phyloP scores from a whole-genome alignment of 2,888 invertebrate genomes.

The Scrobipalpa atriplicella region DNA sequence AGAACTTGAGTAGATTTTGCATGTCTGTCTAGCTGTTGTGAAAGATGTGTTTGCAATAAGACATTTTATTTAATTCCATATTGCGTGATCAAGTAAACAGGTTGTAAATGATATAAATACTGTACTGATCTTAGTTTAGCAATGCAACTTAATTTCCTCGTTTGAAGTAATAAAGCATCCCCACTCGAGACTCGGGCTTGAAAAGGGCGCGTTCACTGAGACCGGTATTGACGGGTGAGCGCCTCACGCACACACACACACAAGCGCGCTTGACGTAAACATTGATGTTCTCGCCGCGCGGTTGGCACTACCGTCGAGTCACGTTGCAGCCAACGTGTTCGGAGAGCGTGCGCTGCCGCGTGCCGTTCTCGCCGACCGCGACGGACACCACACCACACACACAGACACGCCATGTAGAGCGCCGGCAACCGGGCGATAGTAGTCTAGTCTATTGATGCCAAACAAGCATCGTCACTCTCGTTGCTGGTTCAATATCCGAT shows the following conservation, averaged over 20 bases:
- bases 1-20: background rate
- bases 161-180: constrained; percentile 12
- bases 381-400: too few relatives aligned
- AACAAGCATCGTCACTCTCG: constrained; percentile 28
- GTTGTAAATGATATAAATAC: constrained; percentile 14
- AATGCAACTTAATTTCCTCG: constrained; percentile 5
- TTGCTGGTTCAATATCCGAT: constrained; percentile 4
- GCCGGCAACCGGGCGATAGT: background rate
- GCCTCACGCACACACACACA: constrained; percentile 46
- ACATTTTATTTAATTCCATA: background rate
- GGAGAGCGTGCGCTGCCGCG: constrained; percentile 64
- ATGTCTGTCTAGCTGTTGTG: background rate
- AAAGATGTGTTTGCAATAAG: background rate
- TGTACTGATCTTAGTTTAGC: constrained; percentile 12
- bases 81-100: background rate
- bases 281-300: constrained; percentile 49
- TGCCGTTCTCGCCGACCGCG: constrained; percentile 43
- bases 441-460: constrained; percentile 4
- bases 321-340: constrained; percentile 76
- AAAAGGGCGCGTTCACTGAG: constrained; percentile 26
- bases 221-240: constrained; percentile 26
- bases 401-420: constrained; percentile 41
- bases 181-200: background rate
- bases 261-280: constrained; percentile 56
- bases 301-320: constrained; percentile 67